These are phyloP conservation scores for Sisyra nigra DNA, from an alignment of 2,888 invertebrate genomes.

Conservation along the genomic window DNA sequence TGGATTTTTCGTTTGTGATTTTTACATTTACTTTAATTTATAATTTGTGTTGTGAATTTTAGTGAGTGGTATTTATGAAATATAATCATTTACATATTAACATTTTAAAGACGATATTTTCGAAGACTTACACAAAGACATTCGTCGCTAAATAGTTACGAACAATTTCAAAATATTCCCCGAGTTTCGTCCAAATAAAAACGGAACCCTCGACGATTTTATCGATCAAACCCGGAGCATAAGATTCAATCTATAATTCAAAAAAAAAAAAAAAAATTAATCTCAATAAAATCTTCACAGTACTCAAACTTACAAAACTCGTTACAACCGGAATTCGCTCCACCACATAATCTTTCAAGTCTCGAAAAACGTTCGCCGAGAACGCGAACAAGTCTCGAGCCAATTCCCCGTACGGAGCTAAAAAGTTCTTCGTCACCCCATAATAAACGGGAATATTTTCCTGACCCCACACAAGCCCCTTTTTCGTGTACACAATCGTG, in stretches of 20 bases:
- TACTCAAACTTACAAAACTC: slow-evolving; percentile 28
- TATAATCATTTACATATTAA: not conserved
- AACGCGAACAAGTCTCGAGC: slow-evolving; percentile 38
- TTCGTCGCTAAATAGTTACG: slow-evolving; percentile 50
- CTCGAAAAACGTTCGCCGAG: slow-evolving; percentile 27
- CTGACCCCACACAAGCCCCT: slow-evolving; percentile 50
- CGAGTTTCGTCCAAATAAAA: slow-evolving; percentile 28
- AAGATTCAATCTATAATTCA: slow-evolving; percentile 42
- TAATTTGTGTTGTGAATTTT: too few species aligned
- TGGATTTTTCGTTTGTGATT: too few species aligned
- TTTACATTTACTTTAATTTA: too few species aligned
- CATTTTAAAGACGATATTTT: slow-evolving; percentile 2
- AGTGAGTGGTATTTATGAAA: too few species aligned
- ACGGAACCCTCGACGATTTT: slow-evolving; percentile 23
- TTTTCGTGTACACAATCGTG: slow-evolving; percentile 39
- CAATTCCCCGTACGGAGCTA: slow-evolving; percentile 45
- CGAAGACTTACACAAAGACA: slow-evolving; percentile 67
- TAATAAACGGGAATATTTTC: slow-evolving; percentile 52
- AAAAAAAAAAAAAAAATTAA: slow-evolving; percentile 10
- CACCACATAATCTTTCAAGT: slow-evolving; percentile 17
- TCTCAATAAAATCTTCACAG: slow-evolving; percentile 2
- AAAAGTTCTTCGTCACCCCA: slow-evolving; percentile 32
- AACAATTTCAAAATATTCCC: slow-evolving; percentile 34
- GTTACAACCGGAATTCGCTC: slow-evolving; percentile 31
- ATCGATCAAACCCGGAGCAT: slow-evolving; percentile 53